A percentile compares a stretch with the other conserved stretches of the same genome.
Evolutionary conservation across 53 echinoderm and acorn worm genomes (phyloP).

Genomic region (Pentamera pediparva): DNA sequence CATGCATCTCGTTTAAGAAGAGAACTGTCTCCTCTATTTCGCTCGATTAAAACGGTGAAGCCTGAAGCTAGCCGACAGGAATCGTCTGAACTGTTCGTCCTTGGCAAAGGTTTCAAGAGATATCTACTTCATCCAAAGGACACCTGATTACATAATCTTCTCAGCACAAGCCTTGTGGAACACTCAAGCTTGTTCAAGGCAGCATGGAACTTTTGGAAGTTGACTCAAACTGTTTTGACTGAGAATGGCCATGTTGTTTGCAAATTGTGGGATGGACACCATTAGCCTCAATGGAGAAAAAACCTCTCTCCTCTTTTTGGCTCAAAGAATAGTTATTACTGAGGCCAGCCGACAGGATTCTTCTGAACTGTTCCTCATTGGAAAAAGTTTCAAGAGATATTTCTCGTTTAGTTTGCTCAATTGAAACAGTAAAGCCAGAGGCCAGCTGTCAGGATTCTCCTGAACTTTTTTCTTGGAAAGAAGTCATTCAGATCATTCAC

Average conservation of each 20-base stretch:
- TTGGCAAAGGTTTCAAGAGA: conserved; percentile 73
- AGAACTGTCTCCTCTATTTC: conserved; percentile 48
- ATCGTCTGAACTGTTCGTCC: conserved; percentile 68
- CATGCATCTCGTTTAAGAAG: conserved; percentile 41
- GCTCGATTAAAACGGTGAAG: conserved; percentile 49
- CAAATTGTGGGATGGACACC: conserved; percentile 81
- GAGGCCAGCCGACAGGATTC: too few species aligned
- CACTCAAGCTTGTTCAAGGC: too few species aligned
- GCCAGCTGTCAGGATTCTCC: too few species aligned
- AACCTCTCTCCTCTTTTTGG: conserved; percentile 20
- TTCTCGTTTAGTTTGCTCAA: too few species aligned
- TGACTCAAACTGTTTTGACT: conserved; percentile 43
- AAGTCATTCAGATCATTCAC: too few species aligned
- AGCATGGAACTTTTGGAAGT: conserved; percentile 23
- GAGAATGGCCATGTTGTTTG: conserved; percentile 67
- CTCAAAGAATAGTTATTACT: too few species aligned
- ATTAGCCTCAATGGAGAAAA: conserved; percentile 38
- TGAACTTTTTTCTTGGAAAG: too few species aligned
- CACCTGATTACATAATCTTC: too few species aligned
- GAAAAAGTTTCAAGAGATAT: too few species aligned
- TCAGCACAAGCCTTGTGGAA: too few species aligned
- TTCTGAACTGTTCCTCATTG: too few species aligned
- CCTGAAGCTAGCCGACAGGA: conserved; percentile 85
- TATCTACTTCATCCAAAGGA: conserved; percentile 39
- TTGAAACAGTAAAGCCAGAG: too few species aligned